phyloP scores from a whole-genome alignment of 2,113 vertebrate species.

The Vombatus ursinus region DNA sequence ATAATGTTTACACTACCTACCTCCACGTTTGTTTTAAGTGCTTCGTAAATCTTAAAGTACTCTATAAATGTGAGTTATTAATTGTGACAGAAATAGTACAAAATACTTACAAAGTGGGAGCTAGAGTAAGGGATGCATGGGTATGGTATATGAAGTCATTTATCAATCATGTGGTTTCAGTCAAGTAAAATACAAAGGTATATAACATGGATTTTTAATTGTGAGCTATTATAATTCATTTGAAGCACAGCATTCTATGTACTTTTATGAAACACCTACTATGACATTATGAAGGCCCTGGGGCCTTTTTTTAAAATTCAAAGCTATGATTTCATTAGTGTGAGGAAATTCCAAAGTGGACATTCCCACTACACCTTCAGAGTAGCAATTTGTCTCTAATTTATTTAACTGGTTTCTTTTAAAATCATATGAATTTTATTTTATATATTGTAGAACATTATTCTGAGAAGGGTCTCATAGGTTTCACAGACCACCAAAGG shows the following conservation, averaged over 20 bases:
- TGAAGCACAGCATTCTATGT: neutral
- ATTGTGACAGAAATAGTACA: neutral
- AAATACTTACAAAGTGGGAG: neutral
- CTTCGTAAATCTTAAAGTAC: neutral
- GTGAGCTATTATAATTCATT: neutral
- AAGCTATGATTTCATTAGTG: neutral
- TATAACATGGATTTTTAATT: constrained; percentile 13
- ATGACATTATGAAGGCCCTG: neutral
- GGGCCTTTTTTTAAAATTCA: neutral
- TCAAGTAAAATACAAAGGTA: neutral
- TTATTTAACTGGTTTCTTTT: neutral
- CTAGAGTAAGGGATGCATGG: neutral
- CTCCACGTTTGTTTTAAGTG: neutral
- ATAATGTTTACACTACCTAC: neutral
- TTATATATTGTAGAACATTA: neutral
- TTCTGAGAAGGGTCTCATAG: neutral
- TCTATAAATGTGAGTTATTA: neutral
- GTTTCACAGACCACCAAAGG: neutral
- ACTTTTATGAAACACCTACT: neutral
- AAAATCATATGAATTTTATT: neutral
- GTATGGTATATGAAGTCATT: neutral
- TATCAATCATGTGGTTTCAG: neutral
- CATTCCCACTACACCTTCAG: neutral
- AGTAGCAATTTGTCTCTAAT: neutral
- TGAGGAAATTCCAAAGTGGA: neutral